Evolutionary conservation across 2,888 invertebrate genomes (phyloP).

Genomic region (Scrobipalpa costella): DNA sequence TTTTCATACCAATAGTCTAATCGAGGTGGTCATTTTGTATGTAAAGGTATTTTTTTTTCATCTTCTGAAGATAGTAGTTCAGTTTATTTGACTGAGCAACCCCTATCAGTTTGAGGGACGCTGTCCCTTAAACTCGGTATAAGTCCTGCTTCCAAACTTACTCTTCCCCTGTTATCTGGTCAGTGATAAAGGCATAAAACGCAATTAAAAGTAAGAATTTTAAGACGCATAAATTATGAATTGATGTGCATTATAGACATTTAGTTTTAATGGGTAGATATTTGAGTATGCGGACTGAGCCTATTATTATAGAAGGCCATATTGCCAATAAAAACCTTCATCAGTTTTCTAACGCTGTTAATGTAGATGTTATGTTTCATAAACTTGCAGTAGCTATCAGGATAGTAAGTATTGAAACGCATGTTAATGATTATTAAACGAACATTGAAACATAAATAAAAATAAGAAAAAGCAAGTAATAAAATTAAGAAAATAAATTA

Average conservation of each 20-base stretch:
- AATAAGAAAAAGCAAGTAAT: neutral
- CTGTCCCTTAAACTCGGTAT: no score
- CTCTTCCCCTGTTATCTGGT: neutral
- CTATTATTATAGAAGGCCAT: slow-evolving; percentile 2
- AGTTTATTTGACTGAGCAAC: no score
- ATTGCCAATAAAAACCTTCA: slow-evolving; percentile 5
- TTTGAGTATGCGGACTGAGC: neutral
- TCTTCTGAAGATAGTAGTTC: no score
- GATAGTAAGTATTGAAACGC: neutral
- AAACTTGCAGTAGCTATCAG: neutral
- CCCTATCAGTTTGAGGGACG: no score
- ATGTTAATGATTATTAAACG: neutral
- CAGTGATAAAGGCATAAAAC: neutral
- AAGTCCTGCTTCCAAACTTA: neutral
- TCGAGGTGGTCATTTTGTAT: no score
- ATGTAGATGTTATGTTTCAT: neutral
- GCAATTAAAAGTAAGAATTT: slow-evolving; percentile 17
- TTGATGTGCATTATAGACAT: slow-evolving; percentile 9
- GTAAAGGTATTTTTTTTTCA: no score
- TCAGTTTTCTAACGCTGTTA: slow-evolving; percentile 14
- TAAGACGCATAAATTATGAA: slow-evolving; percentile 7
- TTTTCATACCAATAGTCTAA: no score
- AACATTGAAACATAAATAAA: neutral
- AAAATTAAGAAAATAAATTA: slow-evolving; percentile 34
- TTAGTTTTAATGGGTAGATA: slow-evolving; percentile 7